Conservation (phyloP, 2,888 invertebrate species). For the Thysanoteuthis rhombus region DNA sequence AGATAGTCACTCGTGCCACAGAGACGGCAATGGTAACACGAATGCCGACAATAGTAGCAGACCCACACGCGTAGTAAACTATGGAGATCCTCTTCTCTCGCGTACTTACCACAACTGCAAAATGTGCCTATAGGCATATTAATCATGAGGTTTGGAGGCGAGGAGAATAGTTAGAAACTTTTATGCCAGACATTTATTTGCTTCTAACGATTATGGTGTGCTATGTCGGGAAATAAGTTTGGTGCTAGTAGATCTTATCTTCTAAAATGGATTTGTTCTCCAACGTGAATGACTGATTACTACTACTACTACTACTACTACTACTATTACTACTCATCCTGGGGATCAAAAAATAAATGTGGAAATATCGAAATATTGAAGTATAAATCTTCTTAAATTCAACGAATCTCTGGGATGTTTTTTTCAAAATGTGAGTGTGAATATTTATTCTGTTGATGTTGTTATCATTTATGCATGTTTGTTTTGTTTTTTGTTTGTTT, state of each 20-base stretch:
- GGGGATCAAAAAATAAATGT: not conserved
- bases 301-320: too few species aligned
- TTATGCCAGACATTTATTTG: not conserved
- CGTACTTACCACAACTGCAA: not conserved
- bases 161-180: not conserved
- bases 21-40: not conserved
- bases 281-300: too few species aligned
- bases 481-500: not conserved
- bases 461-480: too few species aligned
- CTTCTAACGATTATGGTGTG: not conserved
- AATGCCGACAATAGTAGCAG: not conserved
- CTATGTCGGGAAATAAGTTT: not conserved
- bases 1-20: not conserved
- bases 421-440: not conserved
- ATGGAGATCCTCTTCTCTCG: not conserved
- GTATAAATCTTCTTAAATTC: not conserved
- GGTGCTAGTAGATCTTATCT: not conserved
- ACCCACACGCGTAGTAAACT: not conserved
- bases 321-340: too few species aligned
- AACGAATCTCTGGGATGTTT: not conserved
- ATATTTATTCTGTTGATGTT: not conserved
- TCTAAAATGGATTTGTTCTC: not conserved
- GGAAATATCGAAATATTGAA: not conserved
- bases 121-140: not conserved
- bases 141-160: not conserved